Percentiles rank a stretch among this genome's conserved stretches.
Conservation (phyloP, 1,140 invertebrate species). For the Drosophila nannoptera region DNA sequence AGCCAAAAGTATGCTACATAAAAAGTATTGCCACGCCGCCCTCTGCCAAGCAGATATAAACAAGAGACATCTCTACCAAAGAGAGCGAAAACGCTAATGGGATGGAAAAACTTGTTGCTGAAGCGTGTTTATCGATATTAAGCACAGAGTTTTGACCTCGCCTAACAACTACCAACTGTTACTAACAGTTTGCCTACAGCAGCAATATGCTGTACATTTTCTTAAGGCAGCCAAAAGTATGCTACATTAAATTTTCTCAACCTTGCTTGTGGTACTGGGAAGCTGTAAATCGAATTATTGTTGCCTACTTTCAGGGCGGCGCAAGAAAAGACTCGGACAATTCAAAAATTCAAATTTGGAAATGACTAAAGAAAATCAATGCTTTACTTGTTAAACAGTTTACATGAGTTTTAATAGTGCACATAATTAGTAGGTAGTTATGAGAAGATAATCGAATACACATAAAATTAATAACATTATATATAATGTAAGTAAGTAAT, state of each 20-base stretch:
- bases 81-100: too few species aligned
- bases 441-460: conserved; percentile 62
- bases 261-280: too few species aligned
- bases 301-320: conserved; percentile 26
- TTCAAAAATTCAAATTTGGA: background rate
- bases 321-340: background rate
- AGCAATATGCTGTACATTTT: background rate
- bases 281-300: background rate
- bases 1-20: background rate
- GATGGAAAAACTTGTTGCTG: too few species aligned
- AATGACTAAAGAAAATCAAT: background rate
- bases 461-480: conserved; percentile 54
- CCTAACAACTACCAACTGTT: too few species aligned
- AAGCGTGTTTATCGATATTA: too few species aligned
- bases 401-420: conserved; percentile 67
- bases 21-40: background rate
- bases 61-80: too few species aligned
- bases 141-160: too few species aligned
- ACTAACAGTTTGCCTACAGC: too few species aligned
- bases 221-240: conserved; percentile 12
- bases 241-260: conserved; percentile 1
- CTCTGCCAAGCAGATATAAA: too few species aligned
- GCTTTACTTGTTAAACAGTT: conserved; percentile 46
- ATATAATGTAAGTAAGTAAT: conserved; percentile 22
- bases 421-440: conserved; percentile 63